phyloP scores from a whole-genome alignment of 64 coral and sea anemone genomes.

The Montipora efflorescens region DNA sequence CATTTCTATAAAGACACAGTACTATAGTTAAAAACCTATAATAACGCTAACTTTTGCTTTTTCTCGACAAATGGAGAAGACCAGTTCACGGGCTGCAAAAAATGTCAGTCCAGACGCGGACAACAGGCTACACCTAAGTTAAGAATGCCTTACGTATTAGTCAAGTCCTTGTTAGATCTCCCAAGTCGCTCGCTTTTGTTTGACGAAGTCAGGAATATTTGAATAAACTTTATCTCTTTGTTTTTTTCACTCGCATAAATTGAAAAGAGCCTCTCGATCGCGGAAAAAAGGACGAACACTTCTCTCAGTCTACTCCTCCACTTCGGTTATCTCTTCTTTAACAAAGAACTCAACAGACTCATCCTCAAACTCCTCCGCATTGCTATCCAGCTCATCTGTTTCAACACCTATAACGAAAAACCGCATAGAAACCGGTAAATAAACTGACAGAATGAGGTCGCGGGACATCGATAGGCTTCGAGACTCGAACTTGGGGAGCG shows the following conservation, averaged over 20 bases:
- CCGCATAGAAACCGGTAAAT: neutral
- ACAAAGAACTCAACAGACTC: constrained; percentile 99
- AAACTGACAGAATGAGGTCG: neutral
- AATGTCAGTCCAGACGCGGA: too few species aligned
- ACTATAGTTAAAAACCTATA: constrained; percentile 12
- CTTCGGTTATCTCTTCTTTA: constrained; percentile 92
- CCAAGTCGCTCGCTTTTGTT: neutral
- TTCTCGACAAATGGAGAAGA: neutral
- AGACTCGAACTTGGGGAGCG: too few species aligned
- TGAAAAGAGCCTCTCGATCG: neutral
- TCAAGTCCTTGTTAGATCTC: neutral
- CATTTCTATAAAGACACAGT: neutral
- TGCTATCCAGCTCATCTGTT: constrained; percentile 85
- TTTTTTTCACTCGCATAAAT: constrained; percentile 20
- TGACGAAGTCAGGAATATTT: neutral
- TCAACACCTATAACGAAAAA: constrained; percentile 69
- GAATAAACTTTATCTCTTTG: constrained; percentile 1
- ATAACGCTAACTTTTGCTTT: neutral
- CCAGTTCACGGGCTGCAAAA: neutral
- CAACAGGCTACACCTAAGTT: too few species aligned
- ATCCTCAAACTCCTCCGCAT: constrained; percentile 95
- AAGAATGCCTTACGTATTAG: too few species aligned
- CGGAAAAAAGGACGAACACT: constrained; percentile 62
- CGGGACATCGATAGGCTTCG: neutral
- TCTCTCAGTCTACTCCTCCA: constrained; percentile 75